Evolutionary conservation across 1,140 invertebrate species (phyloP).

Genomic region (Heterodera schachtii): DNA sequence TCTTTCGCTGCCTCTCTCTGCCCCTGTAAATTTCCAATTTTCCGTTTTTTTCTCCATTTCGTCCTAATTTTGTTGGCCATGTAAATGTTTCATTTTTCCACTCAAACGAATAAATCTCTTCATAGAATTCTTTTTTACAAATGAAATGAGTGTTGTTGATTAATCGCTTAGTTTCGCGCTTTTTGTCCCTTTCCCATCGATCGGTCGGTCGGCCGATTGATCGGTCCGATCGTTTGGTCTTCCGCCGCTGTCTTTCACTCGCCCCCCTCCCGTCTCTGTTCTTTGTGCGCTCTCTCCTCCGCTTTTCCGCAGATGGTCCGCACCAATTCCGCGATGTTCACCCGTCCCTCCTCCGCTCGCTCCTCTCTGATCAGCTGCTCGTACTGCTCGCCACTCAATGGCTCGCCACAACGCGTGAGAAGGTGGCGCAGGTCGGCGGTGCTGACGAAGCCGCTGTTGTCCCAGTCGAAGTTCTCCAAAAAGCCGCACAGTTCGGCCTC

Average conservation of each 20-base stretch:
- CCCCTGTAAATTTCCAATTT: background rate
- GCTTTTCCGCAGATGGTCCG: slow-evolving; percentile 6
- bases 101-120: no score
- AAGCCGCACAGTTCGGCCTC: slow-evolving; percentile 23
- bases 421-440: slow-evolving; percentile 18
- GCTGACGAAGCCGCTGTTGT: slow-evolving; percentile 17
- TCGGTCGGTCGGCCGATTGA: background rate
- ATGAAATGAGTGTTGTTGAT: no score
- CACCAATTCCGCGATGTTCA: slow-evolving; percentile 24
- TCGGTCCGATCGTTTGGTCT: background rate
- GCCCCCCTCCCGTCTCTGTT: background rate
- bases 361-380: slow-evolving; percentile 13
- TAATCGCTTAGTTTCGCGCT: no score
- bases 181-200: background rate
- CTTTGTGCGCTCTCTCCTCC: background rate
- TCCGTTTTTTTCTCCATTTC: background rate
- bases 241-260: background rate
- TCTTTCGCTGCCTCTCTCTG: background rate
- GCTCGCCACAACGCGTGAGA: slow-evolving; percentile 24
- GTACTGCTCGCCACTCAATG: slow-evolving; percentile 21
- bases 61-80: background rate
- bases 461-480: slow-evolving; percentile 26
- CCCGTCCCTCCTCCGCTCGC: slow-evolving; percentile 9
- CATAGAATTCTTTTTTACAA: no score
- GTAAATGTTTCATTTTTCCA: no score